Percentiles rank a stretch among this genome's conserved stretches.
phyloP scores from a whole-genome alignment of 2,797 vertebrate genomes.

The Sternotherus odoratus region DNA sequence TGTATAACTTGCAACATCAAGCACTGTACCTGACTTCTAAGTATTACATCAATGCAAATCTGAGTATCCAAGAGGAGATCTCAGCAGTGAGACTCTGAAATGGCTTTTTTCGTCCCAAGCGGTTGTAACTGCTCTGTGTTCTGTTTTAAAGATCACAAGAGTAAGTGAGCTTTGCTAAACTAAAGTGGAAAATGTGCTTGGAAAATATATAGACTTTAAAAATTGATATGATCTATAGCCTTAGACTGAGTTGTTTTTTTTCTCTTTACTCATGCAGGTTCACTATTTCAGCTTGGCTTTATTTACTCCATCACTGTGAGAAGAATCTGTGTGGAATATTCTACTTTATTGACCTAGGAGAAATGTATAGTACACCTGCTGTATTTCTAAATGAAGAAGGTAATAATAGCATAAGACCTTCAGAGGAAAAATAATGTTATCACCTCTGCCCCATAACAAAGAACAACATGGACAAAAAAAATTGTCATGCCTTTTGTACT shows the following conservation, averaged over 20 bases:
- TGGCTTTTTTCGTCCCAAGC: background rate
- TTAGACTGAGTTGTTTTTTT: constrained; percentile 38
- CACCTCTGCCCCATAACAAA: background rate
- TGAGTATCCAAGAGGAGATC: background rate
- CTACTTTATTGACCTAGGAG: constrained; percentile 86
- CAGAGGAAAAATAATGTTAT: background rate
- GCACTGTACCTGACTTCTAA: background rate
- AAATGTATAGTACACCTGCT: constrained; percentile 85
- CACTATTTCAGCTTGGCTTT: constrained; percentile 93
- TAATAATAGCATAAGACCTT: constrained; percentile 72
- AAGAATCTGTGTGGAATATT: constrained; percentile 86
- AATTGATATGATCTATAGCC: constrained; percentile 50
- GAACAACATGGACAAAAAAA: background rate
- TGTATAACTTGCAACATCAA: background rate
- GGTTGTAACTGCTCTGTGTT: background rate
- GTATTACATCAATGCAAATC: background rate
- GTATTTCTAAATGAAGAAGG: constrained; percentile 89
- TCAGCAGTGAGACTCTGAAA: background rate
- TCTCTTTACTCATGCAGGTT: constrained; percentile 80
- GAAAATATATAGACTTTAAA: background rate
- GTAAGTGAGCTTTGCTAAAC: constrained; percentile 4
- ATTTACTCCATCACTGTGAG: constrained; percentile 88
- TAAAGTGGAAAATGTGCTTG: constrained; percentile 23
- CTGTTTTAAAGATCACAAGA: background rate
- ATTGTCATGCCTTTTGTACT: background rate